Percentiles rank a stretch among this genome's conserved stretches.
Evolutionary conservation across 2,797 vertebrate species (phyloP).

Genomic region (Pseudochirops cupreus): DNA sequence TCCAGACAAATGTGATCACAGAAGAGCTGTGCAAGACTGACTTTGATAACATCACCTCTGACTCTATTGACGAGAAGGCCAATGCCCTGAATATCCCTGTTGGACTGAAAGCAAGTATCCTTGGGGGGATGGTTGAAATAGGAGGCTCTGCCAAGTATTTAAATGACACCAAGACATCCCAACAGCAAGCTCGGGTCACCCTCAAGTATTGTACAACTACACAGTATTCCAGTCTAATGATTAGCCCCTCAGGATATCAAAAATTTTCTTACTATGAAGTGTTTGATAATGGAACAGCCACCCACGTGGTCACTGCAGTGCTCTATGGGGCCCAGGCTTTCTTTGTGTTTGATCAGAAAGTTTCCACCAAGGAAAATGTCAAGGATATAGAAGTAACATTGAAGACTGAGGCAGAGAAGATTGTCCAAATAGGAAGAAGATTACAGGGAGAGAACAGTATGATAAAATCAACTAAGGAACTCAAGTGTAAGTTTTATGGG

Average conservation of each 20-base stretch:
- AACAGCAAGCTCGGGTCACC: background rate
- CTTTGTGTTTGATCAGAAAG: constrained; percentile 17
- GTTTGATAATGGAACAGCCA: constrained; percentile 26
- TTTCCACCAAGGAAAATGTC: background rate
- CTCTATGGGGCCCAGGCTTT: constrained; percentile 54
- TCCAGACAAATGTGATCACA: background rate
- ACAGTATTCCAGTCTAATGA: background rate
- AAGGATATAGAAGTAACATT: background rate
- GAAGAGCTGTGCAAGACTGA: background rate
- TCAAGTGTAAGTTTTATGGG: constrained; percentile 50
- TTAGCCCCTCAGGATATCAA: no score
- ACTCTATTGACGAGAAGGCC: background rate
- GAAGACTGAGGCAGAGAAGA: background rate
- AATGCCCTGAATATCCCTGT: background rate
- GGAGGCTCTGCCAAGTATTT: background rate
- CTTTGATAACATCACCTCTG: background rate
- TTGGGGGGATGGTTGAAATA: background rate
- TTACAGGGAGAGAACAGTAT: no score
- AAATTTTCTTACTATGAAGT: background rate
- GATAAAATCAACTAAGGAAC: background rate
- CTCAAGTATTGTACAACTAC: constrained; percentile 24
- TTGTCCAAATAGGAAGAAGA: accelerated
- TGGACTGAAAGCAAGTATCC: constrained; percentile 19
- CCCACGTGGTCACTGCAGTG: constrained; percentile 57
- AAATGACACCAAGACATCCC: background rate